Percentiles rank a stretch among this genome's conserved stretches.
Evolutionary conservation across 2,888 invertebrate genomes (phyloP).

Genomic region (Merodon equestris): DNA sequence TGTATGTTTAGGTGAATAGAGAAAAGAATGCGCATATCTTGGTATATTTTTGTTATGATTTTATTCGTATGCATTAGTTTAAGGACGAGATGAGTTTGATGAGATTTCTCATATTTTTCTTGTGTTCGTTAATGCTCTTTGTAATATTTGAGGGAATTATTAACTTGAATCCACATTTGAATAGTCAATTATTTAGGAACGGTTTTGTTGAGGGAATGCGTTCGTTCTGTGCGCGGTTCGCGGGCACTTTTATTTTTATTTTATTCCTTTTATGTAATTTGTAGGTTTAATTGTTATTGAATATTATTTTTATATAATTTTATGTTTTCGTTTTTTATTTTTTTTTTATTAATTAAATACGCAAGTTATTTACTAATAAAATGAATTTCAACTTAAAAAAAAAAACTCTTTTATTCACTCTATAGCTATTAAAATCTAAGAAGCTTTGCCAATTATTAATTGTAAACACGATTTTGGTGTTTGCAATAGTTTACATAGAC

Average conservation of each 20-base stretch:
- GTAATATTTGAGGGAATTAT: too few species aligned
- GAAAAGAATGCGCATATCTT: slow-evolving; percentile 54
- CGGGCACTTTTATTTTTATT: slow-evolving; percentile 39
- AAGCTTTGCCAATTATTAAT: too few species aligned
- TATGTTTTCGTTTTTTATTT: slow-evolving; percentile 36
- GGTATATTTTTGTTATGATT: slow-evolving; percentile 45
- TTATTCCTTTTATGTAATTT: slow-evolving; percentile 41
- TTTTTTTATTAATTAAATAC: slow-evolving; percentile 48
- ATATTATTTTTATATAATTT: slow-evolving; percentile 25
- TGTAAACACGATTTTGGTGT: too few species aligned
- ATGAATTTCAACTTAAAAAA: slow-evolving; percentile 56
- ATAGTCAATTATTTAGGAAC: slow-evolving; percentile 67
- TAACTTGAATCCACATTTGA: slow-evolving; percentile 27
- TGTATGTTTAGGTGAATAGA: slow-evolving; percentile 40
- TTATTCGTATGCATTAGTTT: slow-evolving; percentile 29
- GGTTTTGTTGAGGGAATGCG: slow-evolving; percentile 23
- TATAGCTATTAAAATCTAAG: too few species aligned
- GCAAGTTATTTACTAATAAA: slow-evolving; percentile 56
- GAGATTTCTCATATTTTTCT: slow-evolving; percentile 8
- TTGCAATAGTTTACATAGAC: too few species aligned
- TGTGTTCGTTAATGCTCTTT: slow-evolving; percentile 17
- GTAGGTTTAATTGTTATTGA: slow-evolving; percentile 64
- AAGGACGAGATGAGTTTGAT: too few species aligned
- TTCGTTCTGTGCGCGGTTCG: not conserved
- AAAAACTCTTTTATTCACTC: not conserved